Evolutionary conservation across 2,797 vertebrate genomes (phyloP).

Genomic region (Sus cebifrons): DNA sequence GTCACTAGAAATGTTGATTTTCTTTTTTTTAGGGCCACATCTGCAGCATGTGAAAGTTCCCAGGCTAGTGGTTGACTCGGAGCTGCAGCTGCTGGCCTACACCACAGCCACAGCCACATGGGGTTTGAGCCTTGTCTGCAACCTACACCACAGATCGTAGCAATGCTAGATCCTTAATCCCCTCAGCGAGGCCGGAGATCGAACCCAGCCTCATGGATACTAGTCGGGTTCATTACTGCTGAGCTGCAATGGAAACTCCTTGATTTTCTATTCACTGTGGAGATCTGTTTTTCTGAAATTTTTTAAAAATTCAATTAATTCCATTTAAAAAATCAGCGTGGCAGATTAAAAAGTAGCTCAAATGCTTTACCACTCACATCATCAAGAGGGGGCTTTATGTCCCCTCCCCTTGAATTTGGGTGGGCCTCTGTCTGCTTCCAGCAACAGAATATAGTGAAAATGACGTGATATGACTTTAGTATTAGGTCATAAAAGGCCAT

Average conservation of each 20-base stretch:
- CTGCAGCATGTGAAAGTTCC: too few relatives aligned
- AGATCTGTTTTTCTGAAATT: background rate
- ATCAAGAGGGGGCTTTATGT: background rate
- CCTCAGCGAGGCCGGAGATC: too few relatives aligned
- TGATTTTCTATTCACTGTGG: background rate
- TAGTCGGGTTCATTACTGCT: too few relatives aligned
- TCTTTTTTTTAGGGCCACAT: too few relatives aligned
- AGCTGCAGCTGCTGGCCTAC: too few relatives aligned
- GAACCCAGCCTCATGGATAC: too few relatives aligned
- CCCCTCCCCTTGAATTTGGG: background rate
- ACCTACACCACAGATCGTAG: too few relatives aligned
- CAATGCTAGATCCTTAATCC: too few relatives aligned
- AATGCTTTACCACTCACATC: background rate
- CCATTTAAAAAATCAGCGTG: background rate
- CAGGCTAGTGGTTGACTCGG: too few relatives aligned
- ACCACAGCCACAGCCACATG: too few relatives aligned
- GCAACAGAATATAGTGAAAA: background rate
- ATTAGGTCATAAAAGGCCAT: background rate
- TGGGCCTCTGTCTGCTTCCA: background rate
- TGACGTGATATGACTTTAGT: rapidly evolving
- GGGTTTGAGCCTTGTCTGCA: too few relatives aligned
- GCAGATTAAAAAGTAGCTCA: background rate
- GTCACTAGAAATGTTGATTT: too few relatives aligned
- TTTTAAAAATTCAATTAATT: background rate
- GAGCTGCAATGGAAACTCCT: background rate